Conservation (phyloP, 35 echinoderm and acorn worm genomes). For the Apostichopus japonicus region DNA sequence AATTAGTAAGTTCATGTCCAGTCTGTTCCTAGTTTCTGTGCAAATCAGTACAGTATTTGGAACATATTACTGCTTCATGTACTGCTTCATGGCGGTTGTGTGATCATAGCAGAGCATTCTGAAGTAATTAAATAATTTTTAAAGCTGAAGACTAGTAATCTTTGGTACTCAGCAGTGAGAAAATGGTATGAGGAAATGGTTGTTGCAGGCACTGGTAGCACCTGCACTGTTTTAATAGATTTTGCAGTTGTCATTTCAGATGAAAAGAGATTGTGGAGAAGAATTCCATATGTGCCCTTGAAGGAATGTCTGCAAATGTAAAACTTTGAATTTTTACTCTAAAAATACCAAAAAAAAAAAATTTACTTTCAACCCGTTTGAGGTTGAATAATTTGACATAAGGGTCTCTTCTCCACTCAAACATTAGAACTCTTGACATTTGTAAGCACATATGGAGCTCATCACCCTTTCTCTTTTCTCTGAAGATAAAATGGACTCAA, state of each 20-base stretch:
- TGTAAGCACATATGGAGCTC: constrained; percentile 63
- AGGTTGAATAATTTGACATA: constrained; percentile 7
- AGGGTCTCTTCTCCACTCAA: constrained; percentile 47
- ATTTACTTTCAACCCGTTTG: not conserved
- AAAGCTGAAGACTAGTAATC: no score
- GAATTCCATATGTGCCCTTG: constrained; percentile 63
- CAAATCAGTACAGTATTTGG: no score
- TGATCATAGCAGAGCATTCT: no score
- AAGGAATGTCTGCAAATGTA: not conserved
- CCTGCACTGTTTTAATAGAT: not conserved
- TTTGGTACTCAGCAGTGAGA: no score
- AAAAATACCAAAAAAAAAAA: not conserved
- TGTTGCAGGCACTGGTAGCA: no score
- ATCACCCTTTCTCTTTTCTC: constrained; percentile 49
- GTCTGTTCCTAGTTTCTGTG: no score
- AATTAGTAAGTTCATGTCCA: no score
- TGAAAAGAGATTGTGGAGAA: constrained; percentile 70
- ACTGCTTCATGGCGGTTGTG: no score
- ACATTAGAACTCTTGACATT: constrained; percentile 4
- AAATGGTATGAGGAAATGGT: no score
- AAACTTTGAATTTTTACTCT: not conserved
- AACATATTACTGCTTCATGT: no score
- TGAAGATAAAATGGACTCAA: constrained; percentile 38
- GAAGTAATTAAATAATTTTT: no score
- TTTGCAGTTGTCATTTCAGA: constrained; percentile 15